Conservation (phyloP, 2,888 invertebrate genomes). For the Nebria salina region DNA sequence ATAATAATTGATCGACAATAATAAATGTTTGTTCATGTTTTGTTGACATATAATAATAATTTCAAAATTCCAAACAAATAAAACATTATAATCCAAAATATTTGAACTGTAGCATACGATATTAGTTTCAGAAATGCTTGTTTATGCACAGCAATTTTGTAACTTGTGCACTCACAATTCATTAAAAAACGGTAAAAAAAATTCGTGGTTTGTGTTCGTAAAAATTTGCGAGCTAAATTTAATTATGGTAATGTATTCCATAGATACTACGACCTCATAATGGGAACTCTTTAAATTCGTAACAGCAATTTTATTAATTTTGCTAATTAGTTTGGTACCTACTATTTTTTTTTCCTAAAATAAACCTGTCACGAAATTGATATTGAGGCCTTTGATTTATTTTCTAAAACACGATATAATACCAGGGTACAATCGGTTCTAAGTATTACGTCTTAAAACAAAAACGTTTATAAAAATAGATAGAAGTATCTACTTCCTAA, state of each 20-base stretch:
- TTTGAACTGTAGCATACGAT: background rate
- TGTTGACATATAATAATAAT: too few species aligned
- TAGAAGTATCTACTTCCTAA: too few species aligned
- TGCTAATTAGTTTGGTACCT: constrained; percentile 24
- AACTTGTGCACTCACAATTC: background rate
- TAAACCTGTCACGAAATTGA: background rate
- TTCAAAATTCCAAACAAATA: too few species aligned
- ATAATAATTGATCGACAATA: too few species aligned
- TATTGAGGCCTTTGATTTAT: background rate
- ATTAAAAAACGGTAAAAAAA: background rate
- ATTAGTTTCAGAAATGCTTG: background rate
- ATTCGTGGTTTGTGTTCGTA: background rate
- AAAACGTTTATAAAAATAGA: too few species aligned
- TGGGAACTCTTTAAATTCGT: constrained; percentile 20
- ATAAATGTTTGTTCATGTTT: too few species aligned
- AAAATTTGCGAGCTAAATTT: constrained; percentile 20
- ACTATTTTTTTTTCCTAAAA: background rate
- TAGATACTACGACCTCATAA: constrained; percentile 14
- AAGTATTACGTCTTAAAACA: too few species aligned
- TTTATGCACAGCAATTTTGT: background rate
- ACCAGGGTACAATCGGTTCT: too few species aligned
- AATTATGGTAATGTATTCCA: constrained; percentile 35
- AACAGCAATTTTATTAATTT: constrained; percentile 37
- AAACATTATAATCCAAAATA: too few species aligned
- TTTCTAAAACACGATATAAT: background rate